Percentiles rank a stretch among this genome's conserved stretches.
Conservation (phyloP, 2,797 vertebrate species). For the Mastacembelus armatus region DNA sequence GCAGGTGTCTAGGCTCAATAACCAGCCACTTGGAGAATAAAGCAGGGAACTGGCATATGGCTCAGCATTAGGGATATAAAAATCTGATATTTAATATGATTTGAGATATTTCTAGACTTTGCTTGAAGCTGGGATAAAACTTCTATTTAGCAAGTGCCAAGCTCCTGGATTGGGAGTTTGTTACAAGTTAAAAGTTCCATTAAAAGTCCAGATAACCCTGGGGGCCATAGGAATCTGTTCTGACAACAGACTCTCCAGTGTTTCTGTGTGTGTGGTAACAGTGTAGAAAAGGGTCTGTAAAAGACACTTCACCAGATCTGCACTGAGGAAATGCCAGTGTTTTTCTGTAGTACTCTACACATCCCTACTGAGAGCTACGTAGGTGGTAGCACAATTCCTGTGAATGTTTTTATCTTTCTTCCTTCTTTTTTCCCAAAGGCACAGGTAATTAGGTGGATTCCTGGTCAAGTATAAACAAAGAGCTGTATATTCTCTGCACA, state of each 20-base stretch:
- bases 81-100: neutral
- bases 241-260: slow-evolving; percentile 22
- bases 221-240: slow-evolving; percentile 2
- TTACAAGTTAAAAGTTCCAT: neutral
- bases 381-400: slow-evolving; percentile 59
- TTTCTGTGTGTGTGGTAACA: slow-evolving; percentile 1
- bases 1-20: slow-evolving; percentile 14
- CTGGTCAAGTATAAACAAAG: slow-evolving; percentile 15
- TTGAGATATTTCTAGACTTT: neutral
- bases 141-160: neutral
- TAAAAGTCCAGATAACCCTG: neutral
- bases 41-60: neutral
- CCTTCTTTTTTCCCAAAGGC: neutral
- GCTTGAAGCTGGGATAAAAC: neutral
- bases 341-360: slow-evolving; percentile 45
- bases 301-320: slow-evolving; percentile 23
- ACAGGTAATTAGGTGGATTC: slow-evolving; percentile 36
- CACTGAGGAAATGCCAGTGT: slow-evolving; percentile 47
- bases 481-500: slow-evolving; percentile 16
- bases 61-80: neutral
- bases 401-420: slow-evolving; percentile 33
- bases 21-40: neutral
- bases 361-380: slow-evolving; percentile 49
- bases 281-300: slow-evolving; percentile 23
- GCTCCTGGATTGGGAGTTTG: neutral